Evolutionary conservation across 2,113 vertebrate genomes (phyloP), one percentile per base, ranked within the genome.

Genomic region (Ursus arctos): DNA sequence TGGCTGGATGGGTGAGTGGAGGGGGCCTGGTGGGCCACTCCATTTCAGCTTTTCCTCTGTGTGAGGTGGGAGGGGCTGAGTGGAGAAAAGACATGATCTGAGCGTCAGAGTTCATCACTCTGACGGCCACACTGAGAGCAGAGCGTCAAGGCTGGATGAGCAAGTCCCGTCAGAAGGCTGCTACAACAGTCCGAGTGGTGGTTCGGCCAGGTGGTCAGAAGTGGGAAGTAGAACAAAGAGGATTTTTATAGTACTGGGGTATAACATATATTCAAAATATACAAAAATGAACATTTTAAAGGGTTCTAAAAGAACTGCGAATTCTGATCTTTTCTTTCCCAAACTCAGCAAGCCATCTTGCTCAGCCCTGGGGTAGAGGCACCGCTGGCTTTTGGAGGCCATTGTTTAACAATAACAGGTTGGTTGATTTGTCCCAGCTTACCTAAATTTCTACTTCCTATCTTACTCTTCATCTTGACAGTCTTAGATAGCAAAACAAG

Each of bases 261-360:
- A 49, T 2, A 80, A 67, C 4, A 59, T 6, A 13, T 28, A 91
- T 28, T 89, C n/a, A 80, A 87, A 71, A 36, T 4, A 76, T 1
- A 72, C 1, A 77, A 57, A 76, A 80, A 84, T 19, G 69, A 71
- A 57, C 36, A 53, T 11, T 24, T 18, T 80, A 18, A 69, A 76
- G 26, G n/a, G 31, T 49, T 80, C 80, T 53, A 8, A 97, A 79
- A 91, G 53, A 72, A 93, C 69, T 76, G 40, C 15, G 16, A 83
- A 83, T 72, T 85, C 72, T 59, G 80, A 40, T 87, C 86, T 72
- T 74, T 77, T 33, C 40, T 72, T 95, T 86, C 83, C 36, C 72
- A 94, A 72, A 74, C 19, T 95, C 47, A 51, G 12, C 43, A 92
- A 72, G n/a, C 14, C 43, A 40, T 33, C 43, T 33, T 79, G 40